A percentile compares a stretch with the other conserved stretches of the same genome.
Evolutionary conservation across 1,140 invertebrate species (phyloP).

Genomic region (Cylas formicarius): DNA sequence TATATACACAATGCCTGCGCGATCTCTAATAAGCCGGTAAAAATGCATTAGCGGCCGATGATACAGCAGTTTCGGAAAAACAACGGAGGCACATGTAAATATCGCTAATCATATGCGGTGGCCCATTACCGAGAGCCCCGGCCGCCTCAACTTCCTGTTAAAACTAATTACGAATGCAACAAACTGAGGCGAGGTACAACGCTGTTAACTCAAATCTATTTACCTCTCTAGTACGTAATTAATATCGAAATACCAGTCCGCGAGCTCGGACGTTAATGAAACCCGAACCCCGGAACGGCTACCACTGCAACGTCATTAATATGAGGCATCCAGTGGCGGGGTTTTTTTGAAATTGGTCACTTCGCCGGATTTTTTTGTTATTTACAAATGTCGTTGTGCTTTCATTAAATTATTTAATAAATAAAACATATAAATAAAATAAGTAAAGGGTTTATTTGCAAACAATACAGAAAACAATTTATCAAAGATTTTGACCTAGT

Average conservation of each 20-base stretch:
- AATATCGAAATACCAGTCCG: conserved; percentile 20
- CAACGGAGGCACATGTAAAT: conserved; percentile 23
- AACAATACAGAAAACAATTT: too few relatives aligned
- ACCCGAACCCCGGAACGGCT: not conserved
- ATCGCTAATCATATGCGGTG: conserved; percentile 32
- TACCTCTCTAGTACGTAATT: conserved; percentile 7
- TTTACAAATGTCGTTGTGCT: too few relatives aligned
- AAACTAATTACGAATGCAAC: conserved; percentile 17
- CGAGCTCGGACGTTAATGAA: not conserved
- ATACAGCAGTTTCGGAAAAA: conserved; percentile 22
- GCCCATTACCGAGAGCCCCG: conserved; percentile 27
- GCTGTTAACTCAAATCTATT: conserved; percentile 18
- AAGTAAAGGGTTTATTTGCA: too few relatives aligned
- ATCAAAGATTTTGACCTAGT: too few relatives aligned
- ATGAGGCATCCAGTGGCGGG: too few relatives aligned
- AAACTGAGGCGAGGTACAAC: conserved; percentile 12
- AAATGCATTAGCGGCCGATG: conserved; percentile 31
- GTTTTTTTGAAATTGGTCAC: too few relatives aligned
- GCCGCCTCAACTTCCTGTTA: conserved; percentile 21
- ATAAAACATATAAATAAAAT: too few relatives aligned
- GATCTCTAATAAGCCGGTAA: conserved; percentile 26
- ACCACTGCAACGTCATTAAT: too few relatives aligned
- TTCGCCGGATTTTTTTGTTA: too few relatives aligned
- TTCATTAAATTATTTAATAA: too few relatives aligned
- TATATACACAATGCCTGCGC: not conserved